Conservation (phyloP, 1,140 invertebrate genomes). For the Agrypnia vestita region DNA sequence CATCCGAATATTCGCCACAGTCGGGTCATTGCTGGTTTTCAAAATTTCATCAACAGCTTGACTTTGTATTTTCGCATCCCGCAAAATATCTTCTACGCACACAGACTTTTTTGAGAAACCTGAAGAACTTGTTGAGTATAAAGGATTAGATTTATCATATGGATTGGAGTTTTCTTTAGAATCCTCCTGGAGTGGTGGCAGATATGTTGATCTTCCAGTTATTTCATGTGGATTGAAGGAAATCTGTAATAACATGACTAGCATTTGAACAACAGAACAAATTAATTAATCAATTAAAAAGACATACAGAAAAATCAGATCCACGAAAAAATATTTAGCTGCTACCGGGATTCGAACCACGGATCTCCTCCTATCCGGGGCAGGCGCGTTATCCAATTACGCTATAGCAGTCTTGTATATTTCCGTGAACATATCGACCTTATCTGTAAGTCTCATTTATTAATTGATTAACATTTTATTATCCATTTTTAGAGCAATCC, state of each 20-base stretch:
- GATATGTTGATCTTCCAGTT: constrained; percentile 52
- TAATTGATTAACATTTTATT: no score
- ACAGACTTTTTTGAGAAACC: constrained; percentile 22
- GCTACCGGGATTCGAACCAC: no score
- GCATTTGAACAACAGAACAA: no score
- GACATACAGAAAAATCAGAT: no score
- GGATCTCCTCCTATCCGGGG: no score
- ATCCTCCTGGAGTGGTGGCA: constrained; percentile 8
- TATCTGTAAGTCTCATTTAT: no score
- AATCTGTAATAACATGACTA: constrained; percentile 19
- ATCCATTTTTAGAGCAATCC: no score
- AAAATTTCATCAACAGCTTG: constrained; percentile 49
- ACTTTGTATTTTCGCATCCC: constrained; percentile 54
- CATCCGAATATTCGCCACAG: constrained; percentile 41
- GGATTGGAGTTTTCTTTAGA: constrained; percentile 55
- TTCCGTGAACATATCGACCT: no score
- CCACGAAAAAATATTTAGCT: no score
- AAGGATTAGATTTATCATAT: constrained; percentile 2
- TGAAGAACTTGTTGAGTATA: background rate
- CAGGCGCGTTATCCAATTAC: no score
- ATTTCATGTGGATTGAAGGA: constrained; percentile 59
- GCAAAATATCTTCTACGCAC: constrained; percentile 40
- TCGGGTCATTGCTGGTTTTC: constrained; percentile 40
- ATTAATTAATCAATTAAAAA: no score
- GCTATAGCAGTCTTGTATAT: no score